Evolutionary conservation across 2,888 invertebrate species (phyloP).

Genomic region (Hymenopus coronatus): DNA sequence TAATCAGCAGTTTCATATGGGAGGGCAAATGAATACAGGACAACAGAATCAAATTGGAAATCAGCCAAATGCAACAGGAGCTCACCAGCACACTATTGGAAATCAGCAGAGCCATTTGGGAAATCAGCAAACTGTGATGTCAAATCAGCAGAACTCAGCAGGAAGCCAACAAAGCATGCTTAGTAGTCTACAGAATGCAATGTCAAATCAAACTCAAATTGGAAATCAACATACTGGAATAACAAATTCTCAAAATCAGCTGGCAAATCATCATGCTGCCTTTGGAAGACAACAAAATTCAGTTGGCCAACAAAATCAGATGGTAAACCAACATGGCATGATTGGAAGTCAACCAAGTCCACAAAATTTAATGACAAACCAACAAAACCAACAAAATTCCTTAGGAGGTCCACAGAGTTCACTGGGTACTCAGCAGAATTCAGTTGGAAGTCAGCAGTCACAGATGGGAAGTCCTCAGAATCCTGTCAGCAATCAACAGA

Average conservation of each 20-base stretch:
- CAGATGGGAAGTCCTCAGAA: background rate
- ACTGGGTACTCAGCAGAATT: background rate
- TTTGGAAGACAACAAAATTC: background rate
- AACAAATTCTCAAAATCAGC: background rate
- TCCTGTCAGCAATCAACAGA: background rate
- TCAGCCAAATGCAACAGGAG: background rate
- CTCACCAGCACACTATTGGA: background rate
- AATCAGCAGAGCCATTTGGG: background rate
- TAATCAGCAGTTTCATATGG: background rate
- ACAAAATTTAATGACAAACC: background rate
- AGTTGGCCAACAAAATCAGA: background rate
- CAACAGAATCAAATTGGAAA: slow-evolving; percentile 12
- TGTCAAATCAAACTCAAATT: background rate
- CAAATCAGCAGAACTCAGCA: slow-evolving; percentile 5
- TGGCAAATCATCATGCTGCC: background rate
- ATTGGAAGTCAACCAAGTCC: background rate
- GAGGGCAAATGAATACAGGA: background rate
- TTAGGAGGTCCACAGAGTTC: background rate
- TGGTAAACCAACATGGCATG: background rate
- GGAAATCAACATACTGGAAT: background rate
- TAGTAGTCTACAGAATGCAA: background rate
- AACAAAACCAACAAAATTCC: background rate
- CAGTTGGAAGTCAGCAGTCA: background rate
- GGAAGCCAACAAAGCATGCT: background rate
- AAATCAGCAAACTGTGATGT: background rate